These are phyloP conservation scores for Cremastinae sp. DNA, from an alignment of 2,888 invertebrate genomes.

Conservation along the genomic window DNA sequence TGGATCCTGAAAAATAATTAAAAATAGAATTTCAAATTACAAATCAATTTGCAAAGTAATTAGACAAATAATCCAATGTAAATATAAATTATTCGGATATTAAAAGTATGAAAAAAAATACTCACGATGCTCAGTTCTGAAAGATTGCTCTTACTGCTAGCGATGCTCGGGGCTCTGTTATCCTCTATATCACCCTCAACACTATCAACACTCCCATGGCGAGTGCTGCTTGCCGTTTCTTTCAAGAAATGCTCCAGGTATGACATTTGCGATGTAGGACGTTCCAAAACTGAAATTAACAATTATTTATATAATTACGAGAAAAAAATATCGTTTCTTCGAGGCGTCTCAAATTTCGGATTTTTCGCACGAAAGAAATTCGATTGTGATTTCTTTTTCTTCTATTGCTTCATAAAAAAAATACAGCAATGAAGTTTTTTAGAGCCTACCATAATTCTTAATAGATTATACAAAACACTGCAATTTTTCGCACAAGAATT, in stretches of 20 bases:
- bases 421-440: conserved; percentile 17
- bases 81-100: too few relatives aligned
- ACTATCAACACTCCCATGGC: conserved; percentile 84
- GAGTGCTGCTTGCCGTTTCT: conserved; percentile 83
- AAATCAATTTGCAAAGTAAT: background rate
- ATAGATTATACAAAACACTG: conserved; percentile 36
- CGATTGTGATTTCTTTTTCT: background rate
- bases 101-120: conserved; percentile 62
- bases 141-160: conserved; percentile 91
- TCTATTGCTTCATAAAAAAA: conserved; percentile 8
- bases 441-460: conserved; percentile 38
- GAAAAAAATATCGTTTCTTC: background rate
- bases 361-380: conserved; percentile 30
- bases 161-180: conserved; percentile 87
- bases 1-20: conserved; percentile 73
- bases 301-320: background rate
- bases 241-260: conserved; percentile 95
- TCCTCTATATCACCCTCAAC: conserved; percentile 90
- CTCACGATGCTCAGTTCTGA: conserved; percentile 91
- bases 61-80: too few relatives aligned
- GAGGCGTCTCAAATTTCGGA: background rate
- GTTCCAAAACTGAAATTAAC: conserved; percentile 88
- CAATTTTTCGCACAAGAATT: conserved; percentile 50
- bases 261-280: conserved; percentile 95
- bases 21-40: background rate